phyloP scores from a whole-genome alignment of 2,113 vertebrate species.

The Anhinga rufa region DNA sequence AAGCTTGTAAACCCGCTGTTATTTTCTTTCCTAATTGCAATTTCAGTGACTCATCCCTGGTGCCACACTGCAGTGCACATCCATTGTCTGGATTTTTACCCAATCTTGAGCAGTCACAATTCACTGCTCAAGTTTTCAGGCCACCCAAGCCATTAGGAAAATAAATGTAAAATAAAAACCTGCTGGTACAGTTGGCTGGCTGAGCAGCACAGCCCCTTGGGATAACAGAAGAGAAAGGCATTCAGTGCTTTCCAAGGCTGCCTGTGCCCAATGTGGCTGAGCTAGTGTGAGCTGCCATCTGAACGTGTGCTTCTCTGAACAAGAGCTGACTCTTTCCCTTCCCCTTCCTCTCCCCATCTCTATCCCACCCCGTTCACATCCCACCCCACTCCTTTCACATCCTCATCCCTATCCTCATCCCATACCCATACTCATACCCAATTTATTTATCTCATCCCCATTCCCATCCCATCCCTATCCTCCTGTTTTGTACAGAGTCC shows the following conservation, averaged over 20 bases:
- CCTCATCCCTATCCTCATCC: too few relatives aligned
- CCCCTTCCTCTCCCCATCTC: neutral
- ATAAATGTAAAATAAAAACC: constrained; percentile 18
- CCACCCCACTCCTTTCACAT: neutral
- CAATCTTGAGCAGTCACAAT: constrained; percentile 16
- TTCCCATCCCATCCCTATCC: neutral
- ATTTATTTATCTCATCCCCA: neutral
- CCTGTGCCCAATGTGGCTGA: neutral
- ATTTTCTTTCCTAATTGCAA: neutral
- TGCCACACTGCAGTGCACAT: neutral
- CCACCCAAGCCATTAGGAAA: constrained; percentile 34
- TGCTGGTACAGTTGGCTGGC: neutral
- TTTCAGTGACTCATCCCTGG: constrained; percentile 4
- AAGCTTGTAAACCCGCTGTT: neutral
- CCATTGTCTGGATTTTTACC: constrained; percentile 5
- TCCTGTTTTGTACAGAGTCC: neutral
- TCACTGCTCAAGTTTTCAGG: constrained; percentile 30
- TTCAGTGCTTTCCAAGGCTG: neutral
- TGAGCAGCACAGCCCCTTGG: neutral
- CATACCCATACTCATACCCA: neutral
- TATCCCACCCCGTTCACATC: neutral
- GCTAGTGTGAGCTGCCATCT: neutral
- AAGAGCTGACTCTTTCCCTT: neutral
- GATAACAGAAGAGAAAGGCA: neutral
- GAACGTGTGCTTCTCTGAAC: neutral